Conservation (phyloP, 2,113 vertebrate genomes). For the Psilopsiagon aurifrons region DNA sequence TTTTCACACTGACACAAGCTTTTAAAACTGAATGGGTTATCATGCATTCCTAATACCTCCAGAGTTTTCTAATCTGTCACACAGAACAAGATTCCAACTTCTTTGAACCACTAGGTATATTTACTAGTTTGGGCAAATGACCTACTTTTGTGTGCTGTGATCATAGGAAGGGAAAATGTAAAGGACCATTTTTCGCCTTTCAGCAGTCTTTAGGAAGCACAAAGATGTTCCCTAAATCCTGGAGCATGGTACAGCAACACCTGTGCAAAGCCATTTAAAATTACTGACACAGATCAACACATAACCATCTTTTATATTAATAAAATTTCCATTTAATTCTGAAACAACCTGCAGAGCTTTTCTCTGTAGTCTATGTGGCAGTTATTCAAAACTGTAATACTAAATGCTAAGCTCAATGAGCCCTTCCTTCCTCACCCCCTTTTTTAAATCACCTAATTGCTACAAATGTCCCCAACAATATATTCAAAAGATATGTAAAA, state of each 20-base stretch:
- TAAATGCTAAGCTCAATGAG: neutral
- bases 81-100: neutral
- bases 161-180: neutral
- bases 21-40: neutral
- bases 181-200: neutral
- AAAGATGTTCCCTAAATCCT: neutral
- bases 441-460: neutral
- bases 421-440: neutral
- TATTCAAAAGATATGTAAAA: neutral
- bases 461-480: neutral
- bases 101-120: neutral
- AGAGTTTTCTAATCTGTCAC: neutral
- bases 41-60: neutral
- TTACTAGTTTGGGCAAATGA: neutral
- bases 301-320: neutral
- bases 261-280: neutral
- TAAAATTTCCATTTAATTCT: neutral
- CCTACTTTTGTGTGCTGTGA: neutral
- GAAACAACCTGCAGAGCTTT: neutral
- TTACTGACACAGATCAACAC: neutral
- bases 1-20: neutral
- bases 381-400: neutral
- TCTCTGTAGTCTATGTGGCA: neutral
- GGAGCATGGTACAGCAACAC: neutral
- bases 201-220: neutral